Conservation (phyloP, 2,888 invertebrate genomes). For the Acrobasis repandana region DNA sequence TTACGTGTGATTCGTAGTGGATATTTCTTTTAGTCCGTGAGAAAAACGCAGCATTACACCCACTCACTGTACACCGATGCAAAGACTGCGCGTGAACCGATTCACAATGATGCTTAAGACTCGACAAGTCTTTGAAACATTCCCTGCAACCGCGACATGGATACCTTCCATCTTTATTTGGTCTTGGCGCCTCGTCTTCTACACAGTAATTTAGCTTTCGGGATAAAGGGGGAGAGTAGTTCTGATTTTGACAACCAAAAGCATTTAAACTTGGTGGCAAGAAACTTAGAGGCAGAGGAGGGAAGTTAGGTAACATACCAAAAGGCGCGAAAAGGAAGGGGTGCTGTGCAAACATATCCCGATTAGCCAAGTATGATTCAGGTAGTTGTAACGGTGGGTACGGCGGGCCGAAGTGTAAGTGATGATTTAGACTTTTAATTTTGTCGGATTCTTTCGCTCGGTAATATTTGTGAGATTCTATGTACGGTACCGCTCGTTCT, state of each 20-base stretch:
- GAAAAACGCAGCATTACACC: slow-evolving; percentile 90
- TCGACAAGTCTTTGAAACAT: slow-evolving; percentile 83
- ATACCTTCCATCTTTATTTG: slow-evolving; percentile 86
- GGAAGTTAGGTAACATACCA: slow-evolving; percentile 76
- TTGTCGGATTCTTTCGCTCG: slow-evolving; percentile 67
- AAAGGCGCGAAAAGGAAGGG: slow-evolving; percentile 77
- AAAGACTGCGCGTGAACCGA: slow-evolving; percentile 86
- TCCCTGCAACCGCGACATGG: slow-evolving; percentile 88
- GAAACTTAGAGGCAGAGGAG: slow-evolving; percentile 71
- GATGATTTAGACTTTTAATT: slow-evolving; percentile 55
- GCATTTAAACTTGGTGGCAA: slow-evolving; percentile 71
- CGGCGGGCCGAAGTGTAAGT: slow-evolving; percentile 57
- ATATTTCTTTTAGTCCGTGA: slow-evolving; percentile 90
- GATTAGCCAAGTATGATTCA: slow-evolving; percentile 65
- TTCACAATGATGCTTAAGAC: slow-evolving; percentile 89
- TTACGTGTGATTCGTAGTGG: slow-evolving; percentile 87
- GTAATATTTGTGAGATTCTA: slow-evolving; percentile 78
- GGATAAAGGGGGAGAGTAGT: slow-evolving; percentile 60
- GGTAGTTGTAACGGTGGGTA: slow-evolving; percentile 67
- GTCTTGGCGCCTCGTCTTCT: slow-evolving; percentile 86
- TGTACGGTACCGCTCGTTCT: slow-evolving; percentile 82
- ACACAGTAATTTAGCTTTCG: slow-evolving; percentile 83
- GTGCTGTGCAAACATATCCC: slow-evolving; percentile 72
- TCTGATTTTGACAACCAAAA: slow-evolving; percentile 65
- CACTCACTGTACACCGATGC: slow-evolving; percentile 88